Conservation (phyloP, 2,797 vertebrate genomes). For the Emys orbicularis region DNA sequence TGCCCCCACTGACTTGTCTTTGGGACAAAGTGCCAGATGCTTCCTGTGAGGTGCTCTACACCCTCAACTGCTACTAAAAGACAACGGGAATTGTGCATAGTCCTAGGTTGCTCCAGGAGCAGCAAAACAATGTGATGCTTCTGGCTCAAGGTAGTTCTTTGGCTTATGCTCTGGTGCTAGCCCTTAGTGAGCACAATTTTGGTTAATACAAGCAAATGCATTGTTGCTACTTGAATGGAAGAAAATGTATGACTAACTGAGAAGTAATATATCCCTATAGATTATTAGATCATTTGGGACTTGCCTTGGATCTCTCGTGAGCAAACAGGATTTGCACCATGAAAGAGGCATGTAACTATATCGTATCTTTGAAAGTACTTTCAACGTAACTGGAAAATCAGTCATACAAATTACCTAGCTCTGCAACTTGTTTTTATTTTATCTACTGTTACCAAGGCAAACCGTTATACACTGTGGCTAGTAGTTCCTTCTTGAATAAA, state of each 20-base stretch:
- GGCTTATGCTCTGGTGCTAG: neutral
- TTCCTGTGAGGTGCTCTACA: conserved; percentile 53
- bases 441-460: conserved; percentile 6
- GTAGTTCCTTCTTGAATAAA: neutral
- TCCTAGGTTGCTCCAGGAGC: neutral
- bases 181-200: neutral
- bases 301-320: neutral
- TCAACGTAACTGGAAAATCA: neutral
- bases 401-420: neutral
- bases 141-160: neutral
- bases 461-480: conserved; percentile 2
- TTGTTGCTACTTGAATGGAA: neutral
- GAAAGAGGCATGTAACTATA: neutral
- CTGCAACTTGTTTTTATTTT: neutral
- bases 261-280: neutral
- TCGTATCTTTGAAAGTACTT: neutral
- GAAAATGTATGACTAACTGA: neutral
- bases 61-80: neutral
- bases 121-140: neutral
- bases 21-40: neutral
- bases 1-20: neutral
- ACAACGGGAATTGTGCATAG: conserved; percentile 22
- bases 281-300: neutral
- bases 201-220: neutral
- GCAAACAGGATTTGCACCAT: conserved; percentile 3